These are phyloP conservation scores for Trididemnum clinides DNA, from an alignment of 23 tunicate genomes.

Conservation along the genomic window DNA sequence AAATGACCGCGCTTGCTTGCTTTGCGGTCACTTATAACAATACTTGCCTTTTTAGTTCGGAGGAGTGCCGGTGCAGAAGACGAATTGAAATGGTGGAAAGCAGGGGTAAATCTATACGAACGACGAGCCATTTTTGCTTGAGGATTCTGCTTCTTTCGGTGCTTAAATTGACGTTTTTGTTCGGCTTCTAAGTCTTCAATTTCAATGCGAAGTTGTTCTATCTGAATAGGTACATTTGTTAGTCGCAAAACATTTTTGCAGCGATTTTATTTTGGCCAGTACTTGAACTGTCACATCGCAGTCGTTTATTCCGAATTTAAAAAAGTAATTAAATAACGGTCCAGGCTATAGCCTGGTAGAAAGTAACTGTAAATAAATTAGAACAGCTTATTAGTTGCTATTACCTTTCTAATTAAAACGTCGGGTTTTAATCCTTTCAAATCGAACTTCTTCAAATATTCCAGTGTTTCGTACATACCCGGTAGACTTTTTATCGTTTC, in stretches of 20 bases:
- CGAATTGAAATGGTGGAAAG: slow-evolving; percentile 8
- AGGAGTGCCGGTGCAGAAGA: not conserved
- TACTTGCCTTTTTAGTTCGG: slow-evolving; percentile 1
- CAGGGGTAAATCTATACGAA: slow-evolving; percentile 67
- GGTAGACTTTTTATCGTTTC: slow-evolving; percentile 37
- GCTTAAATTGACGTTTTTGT: slow-evolving; percentile 62
- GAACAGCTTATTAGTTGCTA: not conserved
- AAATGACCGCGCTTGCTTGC: too few relatives aligned
- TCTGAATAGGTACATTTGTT: too few relatives aligned
- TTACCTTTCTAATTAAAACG: slow-evolving; percentile 45
- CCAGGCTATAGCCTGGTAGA: too few relatives aligned
- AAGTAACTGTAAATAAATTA: too few relatives aligned
- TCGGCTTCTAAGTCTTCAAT: slow-evolving; percentile 73
- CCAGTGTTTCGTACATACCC: slow-evolving; percentile 83
- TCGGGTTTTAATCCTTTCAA: slow-evolving; percentile 41
- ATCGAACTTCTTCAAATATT: slow-evolving; percentile 54
- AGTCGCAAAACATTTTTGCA: too few relatives aligned
- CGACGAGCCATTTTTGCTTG: slow-evolving; percentile 46
- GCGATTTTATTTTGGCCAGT: too few relatives aligned
- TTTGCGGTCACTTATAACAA: too few relatives aligned
- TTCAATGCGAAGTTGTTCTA: slow-evolving; percentile 53
- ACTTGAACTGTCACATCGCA: too few relatives aligned
- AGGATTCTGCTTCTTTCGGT: slow-evolving; percentile 46
- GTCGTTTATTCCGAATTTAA: too few relatives aligned
- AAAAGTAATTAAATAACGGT: too few relatives aligned